phyloP scores from a whole-genome alignment of 2,113 vertebrate genomes.

The Pithys albifrons region DNA sequence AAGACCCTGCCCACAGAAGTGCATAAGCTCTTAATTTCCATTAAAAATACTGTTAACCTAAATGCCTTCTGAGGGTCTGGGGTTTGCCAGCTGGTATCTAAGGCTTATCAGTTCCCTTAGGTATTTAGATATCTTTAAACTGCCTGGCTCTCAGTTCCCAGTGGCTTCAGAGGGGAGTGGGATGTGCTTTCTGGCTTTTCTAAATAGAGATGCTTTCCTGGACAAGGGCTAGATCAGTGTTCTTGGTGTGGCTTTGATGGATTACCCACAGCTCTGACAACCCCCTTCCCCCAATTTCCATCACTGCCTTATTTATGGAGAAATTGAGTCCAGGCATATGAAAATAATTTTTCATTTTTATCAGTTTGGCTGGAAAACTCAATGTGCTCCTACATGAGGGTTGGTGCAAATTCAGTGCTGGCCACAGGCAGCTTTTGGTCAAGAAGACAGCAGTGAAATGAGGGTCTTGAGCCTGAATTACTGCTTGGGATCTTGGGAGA shows the following conservation, averaged over 20 bases:
- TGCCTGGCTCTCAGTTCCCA: not conserved
- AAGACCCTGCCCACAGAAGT: not conserved
- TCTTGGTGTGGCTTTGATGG: not conserved
- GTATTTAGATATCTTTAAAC: not conserved
- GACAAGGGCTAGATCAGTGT: not conserved
- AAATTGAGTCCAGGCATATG: not conserved
- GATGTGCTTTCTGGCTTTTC: not conserved
- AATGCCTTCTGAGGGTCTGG: not conserved
- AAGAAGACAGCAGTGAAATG: not conserved
- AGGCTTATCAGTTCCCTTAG: not conserved
- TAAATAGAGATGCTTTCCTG: not conserved
- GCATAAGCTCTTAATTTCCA: not conserved
- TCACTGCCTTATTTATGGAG: not conserved
- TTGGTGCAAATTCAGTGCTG: not conserved
- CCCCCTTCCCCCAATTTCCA: not conserved
- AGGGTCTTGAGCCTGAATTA: not conserved
- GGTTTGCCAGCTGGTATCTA: not conserved
- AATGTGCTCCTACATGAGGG: not conserved
- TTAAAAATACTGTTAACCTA: not conserved
- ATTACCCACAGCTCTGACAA: not conserved
- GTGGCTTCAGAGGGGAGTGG: not conserved
- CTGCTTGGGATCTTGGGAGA: not conserved
- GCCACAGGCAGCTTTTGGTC: not conserved
- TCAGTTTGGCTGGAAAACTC: slow-evolving; percentile 17
- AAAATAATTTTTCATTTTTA: slow-evolving; percentile 27